Conservation (phyloP, 2,797 vertebrate genomes). For the Poeciliopsis turneri region DNA sequence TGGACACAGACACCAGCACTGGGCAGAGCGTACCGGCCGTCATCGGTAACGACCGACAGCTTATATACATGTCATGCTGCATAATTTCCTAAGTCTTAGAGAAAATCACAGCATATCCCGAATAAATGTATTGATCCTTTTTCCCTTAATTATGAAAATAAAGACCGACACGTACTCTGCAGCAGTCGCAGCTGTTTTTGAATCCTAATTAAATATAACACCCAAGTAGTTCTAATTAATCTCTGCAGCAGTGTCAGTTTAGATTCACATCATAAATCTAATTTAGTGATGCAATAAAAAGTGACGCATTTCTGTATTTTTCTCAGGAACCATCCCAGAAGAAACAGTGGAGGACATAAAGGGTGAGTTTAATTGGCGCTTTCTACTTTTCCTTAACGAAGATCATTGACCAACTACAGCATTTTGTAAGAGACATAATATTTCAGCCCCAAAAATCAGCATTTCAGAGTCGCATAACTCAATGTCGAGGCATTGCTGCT, state of each 20-base stretch:
- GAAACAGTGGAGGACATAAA: slow-evolving; percentile 96
- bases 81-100: not conserved
- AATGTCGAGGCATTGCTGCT: too few species aligned
- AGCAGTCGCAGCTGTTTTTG: not conserved
- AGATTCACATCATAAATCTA: not conserved
- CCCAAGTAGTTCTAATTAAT: not conserved
- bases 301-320: slow-evolving; percentile 11
- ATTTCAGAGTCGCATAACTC: not conserved
- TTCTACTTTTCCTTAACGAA: not conserved
- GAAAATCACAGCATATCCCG: not conserved
- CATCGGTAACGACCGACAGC: slow-evolving; percentile 80
- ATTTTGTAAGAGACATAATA: not conserved
- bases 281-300: not conserved
- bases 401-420: not conserved
- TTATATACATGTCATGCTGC: not conserved
- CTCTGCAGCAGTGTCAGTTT: not conserved
- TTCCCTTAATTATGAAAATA: not conserved
- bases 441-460: not conserved
- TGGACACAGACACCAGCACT: slow-evolving; percentile 88
- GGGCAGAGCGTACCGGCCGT: slow-evolving; percentile 89
- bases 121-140: not conserved
- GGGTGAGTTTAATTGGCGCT: slow-evolving; percentile 77
- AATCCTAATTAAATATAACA: slow-evolving; percentile 1
- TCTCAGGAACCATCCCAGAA: slow-evolving; percentile 89
- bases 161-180: not conserved